These are phyloP conservation scores for Apaloderma vittatum DNA, from an alignment of 2,113 vertebrate genomes.

Conservation along the genomic window DNA sequence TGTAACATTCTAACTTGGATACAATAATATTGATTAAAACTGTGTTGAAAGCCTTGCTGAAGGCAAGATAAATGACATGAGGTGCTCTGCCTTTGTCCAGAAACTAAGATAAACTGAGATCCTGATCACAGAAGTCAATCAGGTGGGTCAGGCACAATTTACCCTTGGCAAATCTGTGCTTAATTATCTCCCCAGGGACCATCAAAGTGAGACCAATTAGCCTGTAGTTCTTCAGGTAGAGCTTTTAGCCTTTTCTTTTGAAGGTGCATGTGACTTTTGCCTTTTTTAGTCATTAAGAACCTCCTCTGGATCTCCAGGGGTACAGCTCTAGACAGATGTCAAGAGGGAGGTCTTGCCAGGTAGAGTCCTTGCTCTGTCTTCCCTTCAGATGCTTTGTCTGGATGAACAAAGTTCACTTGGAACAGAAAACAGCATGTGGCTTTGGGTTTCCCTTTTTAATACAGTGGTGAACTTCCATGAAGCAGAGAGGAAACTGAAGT, in stretches of 20 bases:
- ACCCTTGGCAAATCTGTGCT: neutral
- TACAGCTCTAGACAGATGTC: neutral
- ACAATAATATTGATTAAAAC: neutral
- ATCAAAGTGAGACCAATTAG: neutral
- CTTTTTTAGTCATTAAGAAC: neutral
- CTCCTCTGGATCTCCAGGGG: neutral
- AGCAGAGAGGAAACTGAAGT: neutral
- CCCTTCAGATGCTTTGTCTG: neutral
- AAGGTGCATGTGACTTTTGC: neutral
- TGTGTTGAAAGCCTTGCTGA: neutral
- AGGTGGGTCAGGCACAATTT: neutral
- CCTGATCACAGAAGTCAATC: neutral
- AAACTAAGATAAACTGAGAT: neutral
- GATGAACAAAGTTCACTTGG: constrained; percentile 17
- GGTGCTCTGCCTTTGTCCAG: neutral
- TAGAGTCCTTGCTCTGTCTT: neutral
- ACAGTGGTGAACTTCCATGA: neutral
- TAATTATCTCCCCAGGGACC: neutral
- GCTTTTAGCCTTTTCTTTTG: neutral
- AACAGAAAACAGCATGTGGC: neutral
- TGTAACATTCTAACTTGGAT: neutral
- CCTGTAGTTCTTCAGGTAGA: neutral
- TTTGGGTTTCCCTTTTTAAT: neutral
- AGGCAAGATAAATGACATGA: neutral
- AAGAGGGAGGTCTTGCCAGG: neutral